A percentile compares a stretch with the other conserved stretches of the same genome.
Conservation (phyloP, 2,888 invertebrate genomes). For the Cryptus armator region DNA sequence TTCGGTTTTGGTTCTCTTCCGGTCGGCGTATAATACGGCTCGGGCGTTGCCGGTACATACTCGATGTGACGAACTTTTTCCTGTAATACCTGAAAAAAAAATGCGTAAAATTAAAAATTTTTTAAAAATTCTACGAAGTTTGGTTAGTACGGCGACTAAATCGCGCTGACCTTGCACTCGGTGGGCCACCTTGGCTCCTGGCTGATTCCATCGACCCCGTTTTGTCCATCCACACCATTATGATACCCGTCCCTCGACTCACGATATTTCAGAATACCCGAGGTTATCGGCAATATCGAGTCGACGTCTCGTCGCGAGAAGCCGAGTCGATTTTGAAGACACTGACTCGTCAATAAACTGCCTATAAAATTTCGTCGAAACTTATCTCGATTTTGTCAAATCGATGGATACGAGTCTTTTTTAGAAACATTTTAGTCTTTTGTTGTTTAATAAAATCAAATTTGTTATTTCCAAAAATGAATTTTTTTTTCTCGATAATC, state of each 20-base stretch:
- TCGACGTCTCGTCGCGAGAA: constrained; percentile 74
- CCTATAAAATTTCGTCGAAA: constrained; percentile 66
- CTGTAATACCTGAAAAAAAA: constrained; percentile 90
- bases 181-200: constrained; percentile 95
- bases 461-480: no score
- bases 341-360: constrained; percentile 74
- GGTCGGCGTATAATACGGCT: constrained; percentile 92
- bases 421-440: not conserved
- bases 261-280: constrained; percentile 74
- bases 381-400: no score
- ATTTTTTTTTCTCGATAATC: no score
- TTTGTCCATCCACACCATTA: constrained; percentile 69
- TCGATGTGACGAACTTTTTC: constrained; percentile 93
- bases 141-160: not conserved
- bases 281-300: constrained; percentile 74
- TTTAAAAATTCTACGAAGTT: not conserved
- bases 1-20: constrained; percentile 94
- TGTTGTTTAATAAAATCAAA: not conserved
- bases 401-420: no score
- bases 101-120: constrained; percentile 18
- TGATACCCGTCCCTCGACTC: constrained; percentile 76
- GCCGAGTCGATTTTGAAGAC: constrained; percentile 75
- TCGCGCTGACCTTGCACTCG: constrained; percentile 91
- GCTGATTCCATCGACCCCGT: constrained; percentile 83
- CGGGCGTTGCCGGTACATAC: constrained; percentile 90